Percentiles rank a stretch among this genome's conserved stretches.
phyloP scores from a whole-genome alignment of 1,140 invertebrate genomes.

The Acromyrmex charruanus region DNA sequence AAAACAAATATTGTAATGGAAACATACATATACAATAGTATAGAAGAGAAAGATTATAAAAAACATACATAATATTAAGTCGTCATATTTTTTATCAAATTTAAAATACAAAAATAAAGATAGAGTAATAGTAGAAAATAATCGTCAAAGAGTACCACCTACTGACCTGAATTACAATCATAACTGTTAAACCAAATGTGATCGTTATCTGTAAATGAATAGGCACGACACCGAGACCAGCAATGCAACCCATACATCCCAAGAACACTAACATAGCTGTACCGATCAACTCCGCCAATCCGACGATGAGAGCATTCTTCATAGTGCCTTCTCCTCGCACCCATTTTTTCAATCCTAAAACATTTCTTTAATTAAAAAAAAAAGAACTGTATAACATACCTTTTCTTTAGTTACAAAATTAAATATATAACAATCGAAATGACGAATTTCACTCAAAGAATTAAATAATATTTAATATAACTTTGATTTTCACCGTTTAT shows the following conservation, averaged over 20 bases:
- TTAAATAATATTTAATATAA: background rate
- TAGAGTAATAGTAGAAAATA: too few species aligned
- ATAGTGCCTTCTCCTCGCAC: constrained; percentile 68
- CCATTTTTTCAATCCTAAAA: constrained; percentile 74
- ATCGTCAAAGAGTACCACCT: background rate
- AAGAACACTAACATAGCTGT: constrained; percentile 91
- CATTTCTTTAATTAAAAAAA: constrained; percentile 22
- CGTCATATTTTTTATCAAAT: background rate
- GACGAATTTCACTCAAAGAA: background rate
- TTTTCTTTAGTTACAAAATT: background rate
- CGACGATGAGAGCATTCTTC: constrained; percentile 68
- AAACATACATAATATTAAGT: background rate
- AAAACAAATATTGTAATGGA: background rate
- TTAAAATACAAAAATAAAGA: background rate
- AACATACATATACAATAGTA: background rate
- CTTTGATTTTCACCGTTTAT: background rate
- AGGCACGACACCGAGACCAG: constrained; percentile 76
- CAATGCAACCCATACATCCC: constrained; percentile 91
- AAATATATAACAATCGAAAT: background rate
- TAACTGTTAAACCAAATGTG: constrained; percentile 91
- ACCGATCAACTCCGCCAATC: constrained; percentile 90
- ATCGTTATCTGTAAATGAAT: constrained; percentile 88
- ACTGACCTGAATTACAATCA: constrained; percentile 89
- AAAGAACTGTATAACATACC: background rate
- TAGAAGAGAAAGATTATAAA: background rate